A percentile compares a stretch with the other conserved stretches of the same genome.
Conservation (phyloP, 2,888 invertebrate species). For the Drosophila cracens region DNA sequence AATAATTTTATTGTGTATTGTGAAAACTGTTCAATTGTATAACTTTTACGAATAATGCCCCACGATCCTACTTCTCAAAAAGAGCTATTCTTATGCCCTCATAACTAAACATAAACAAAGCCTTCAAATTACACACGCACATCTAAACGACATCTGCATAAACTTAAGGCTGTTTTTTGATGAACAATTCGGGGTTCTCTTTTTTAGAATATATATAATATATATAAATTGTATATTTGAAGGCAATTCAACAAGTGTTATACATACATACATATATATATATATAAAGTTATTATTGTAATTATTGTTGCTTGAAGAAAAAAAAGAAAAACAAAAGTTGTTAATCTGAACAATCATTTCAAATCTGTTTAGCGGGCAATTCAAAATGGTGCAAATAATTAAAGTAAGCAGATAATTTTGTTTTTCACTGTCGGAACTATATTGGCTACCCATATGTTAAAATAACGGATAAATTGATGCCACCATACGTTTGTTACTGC, state of each 20-base stretch:
- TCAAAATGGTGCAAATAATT: neutral
- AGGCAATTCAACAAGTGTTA: slow-evolving; percentile 68
- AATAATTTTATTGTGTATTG: slow-evolving; percentile 39
- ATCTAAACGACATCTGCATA: slow-evolving; percentile 58
- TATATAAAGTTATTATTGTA: slow-evolving; percentile 57
- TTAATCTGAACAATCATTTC: slow-evolving; percentile 69
- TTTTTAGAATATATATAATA: slow-evolving; percentile 55
- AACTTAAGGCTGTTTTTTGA: slow-evolving; percentile 78
- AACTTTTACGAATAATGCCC: slow-evolving; percentile 39
- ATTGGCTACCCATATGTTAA: neutral
- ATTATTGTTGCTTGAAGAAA: slow-evolving; percentile 69
- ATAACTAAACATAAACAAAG: neutral
- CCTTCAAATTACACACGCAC: slow-evolving; percentile 4
- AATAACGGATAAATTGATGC: neutral
- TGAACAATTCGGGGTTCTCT: slow-evolving; percentile 66
- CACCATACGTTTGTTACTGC: neutral
- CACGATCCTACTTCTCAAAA: slow-evolving; percentile 24
- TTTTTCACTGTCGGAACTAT: neutral
- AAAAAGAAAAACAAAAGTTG: slow-evolving; percentile 39
- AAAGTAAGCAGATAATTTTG: neutral
- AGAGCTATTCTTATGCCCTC: slow-evolving; percentile 45
- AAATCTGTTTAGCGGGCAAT: slow-evolving; percentile 31
- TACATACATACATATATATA: slow-evolving; percentile 41
- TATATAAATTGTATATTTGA: slow-evolving; percentile 65
- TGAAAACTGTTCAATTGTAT: slow-evolving; percentile 53